Conservation (phyloP, 1,140 invertebrate species). For the Temnothorax nylanderi region DNA sequence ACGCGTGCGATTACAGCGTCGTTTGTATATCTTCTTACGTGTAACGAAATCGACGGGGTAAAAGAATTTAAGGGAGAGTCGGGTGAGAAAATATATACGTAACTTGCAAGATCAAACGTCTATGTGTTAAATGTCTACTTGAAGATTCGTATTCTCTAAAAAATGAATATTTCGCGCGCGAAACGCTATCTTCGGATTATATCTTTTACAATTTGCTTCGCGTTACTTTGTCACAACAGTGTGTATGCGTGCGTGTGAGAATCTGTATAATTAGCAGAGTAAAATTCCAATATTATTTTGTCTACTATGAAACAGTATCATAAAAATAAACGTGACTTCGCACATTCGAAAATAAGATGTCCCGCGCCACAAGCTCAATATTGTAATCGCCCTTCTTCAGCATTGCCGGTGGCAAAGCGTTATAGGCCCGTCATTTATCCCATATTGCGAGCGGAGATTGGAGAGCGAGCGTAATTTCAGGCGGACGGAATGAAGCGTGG, state of each 20-base stretch:
- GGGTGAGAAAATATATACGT: neutral
- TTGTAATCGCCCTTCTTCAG: neutral
- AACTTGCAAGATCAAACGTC: neutral
- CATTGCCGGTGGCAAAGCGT: slow-evolving; percentile 40
- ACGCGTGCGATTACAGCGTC: slow-evolving; percentile 71
- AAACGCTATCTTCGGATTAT: neutral
- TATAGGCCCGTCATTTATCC: slow-evolving; percentile 51
- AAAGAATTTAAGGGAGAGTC: slow-evolving; percentile 20
- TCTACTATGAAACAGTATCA: neutral
- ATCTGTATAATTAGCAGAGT: neutral
- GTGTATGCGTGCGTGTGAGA: neutral
- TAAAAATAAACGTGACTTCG: neutral
- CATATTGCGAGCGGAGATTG: slow-evolving; percentile 43
- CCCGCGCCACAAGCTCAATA: slow-evolving; percentile 50
- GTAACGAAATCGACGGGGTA: neutral
- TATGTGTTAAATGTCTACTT: neutral
- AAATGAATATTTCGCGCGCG: neutral
- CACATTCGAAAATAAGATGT: slow-evolving; percentile 26
- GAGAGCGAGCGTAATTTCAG: slow-evolving; percentile 66
- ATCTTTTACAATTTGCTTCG: neutral
- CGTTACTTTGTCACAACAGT: neutral
- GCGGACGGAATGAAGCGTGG: slow-evolving; percentile 67
- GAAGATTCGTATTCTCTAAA: neutral
- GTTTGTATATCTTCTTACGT: slow-evolving; percentile 55
- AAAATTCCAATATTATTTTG: neutral